Conservation (phyloP, 2,113 vertebrate genomes). For the Tetrax tetrax region DNA sequence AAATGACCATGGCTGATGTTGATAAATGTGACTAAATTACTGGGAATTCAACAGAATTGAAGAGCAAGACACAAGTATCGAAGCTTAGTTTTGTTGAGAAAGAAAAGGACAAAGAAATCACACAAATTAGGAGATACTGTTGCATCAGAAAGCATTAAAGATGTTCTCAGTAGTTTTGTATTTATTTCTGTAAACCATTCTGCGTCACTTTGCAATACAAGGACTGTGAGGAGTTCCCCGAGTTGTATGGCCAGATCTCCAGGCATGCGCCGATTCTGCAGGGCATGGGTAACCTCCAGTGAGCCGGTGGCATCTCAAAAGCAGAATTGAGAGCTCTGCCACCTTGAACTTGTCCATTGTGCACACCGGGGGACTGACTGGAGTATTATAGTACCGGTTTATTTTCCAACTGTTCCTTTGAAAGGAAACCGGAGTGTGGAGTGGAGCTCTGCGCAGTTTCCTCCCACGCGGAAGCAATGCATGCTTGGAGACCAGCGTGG, state of each 20-base stretch:
- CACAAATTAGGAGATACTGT: neutral
- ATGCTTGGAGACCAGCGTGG: neutral
- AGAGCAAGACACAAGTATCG: neutral
- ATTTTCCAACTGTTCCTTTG: neutral
- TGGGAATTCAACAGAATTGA: neutral
- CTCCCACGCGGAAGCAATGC: accelerated
- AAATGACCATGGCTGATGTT: neutral
- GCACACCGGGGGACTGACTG: neutral
- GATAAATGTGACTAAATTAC: neutral
- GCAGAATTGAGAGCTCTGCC: neutral
- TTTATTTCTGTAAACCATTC: neutral
- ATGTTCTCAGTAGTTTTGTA: neutral
- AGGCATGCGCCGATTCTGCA: accelerated
- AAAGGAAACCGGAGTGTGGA: neutral
- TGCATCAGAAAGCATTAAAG: neutral
- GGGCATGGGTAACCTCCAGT: accelerated
- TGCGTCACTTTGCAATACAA: neutral
- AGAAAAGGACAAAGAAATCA: neutral
- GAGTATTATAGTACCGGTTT: neutral
- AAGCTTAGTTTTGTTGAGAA: neutral
- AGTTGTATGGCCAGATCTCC: accelerated
- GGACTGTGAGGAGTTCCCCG: neutral
- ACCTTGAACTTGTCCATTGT: neutral
- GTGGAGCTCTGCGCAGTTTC: accelerated
- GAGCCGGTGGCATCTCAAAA: neutral